Conservation (phyloP, 2,888 invertebrate genomes). For the Rosalia funebris region DNA sequence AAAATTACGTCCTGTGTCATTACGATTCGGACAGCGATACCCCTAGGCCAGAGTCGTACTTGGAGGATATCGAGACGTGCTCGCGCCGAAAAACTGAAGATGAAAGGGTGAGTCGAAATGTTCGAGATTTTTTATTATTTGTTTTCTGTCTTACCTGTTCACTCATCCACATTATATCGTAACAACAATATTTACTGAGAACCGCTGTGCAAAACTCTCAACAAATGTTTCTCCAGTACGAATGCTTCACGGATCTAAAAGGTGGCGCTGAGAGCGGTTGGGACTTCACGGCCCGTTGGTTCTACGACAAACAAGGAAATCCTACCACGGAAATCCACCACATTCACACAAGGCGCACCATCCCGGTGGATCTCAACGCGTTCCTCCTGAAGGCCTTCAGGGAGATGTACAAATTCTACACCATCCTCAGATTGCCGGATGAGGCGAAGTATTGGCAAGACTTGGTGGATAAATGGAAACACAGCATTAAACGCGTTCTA, state of each 20-base stretch:
- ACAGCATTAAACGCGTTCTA: conserved; percentile 76
- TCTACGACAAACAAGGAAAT: conserved; percentile 68
- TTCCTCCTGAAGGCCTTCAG: conserved; percentile 77
- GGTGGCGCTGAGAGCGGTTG: conserved; percentile 82
- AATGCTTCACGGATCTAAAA: conserved; percentile 70
- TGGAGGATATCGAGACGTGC: conserved; percentile 71
- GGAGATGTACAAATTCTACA: conserved; percentile 71
- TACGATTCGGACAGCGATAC: conserved; percentile 73
- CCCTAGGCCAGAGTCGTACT: conserved; percentile 79
- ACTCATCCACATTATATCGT: too few relatives aligned
- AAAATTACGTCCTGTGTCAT: conserved; percentile 68
- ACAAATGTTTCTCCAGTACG: too few relatives aligned
- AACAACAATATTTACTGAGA: too few relatives aligned
- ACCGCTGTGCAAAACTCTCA: too few relatives aligned
- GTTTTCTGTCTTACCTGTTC: too few relatives aligned
- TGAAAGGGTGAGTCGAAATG: conserved; percentile 26
- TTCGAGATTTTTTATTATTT: not conserved
- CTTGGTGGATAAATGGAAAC: conserved; percentile 62
- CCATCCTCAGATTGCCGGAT: conserved; percentile 64
- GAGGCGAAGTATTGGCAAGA: conserved; percentile 67
- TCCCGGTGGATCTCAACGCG: conserved; percentile 86
- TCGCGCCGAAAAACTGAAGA: conserved; percentile 40
- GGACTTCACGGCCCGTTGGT: conserved; percentile 89
- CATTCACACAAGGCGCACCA: conserved; percentile 73
- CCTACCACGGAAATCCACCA: conserved; percentile 66